Conservation (phyloP, 2,888 invertebrate genomes). For the Schizaphis graminum region DNA sequence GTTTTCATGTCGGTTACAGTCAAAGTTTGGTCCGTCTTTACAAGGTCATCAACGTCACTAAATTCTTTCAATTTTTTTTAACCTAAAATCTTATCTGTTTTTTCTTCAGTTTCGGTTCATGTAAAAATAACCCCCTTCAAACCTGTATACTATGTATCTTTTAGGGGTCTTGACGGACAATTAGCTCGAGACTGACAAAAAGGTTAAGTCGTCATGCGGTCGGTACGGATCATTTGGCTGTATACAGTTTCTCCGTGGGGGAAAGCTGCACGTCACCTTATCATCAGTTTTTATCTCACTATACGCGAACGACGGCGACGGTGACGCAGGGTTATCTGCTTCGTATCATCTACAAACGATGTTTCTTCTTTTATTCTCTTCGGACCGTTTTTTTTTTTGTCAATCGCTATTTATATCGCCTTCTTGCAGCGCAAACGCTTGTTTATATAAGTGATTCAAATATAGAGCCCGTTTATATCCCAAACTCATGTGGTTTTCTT, state of each 20-base stretch:
- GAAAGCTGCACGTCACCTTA: neutral
- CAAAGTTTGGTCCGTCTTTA: constrained; percentile 49
- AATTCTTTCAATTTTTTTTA: neutral
- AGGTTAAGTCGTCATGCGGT: constrained; percentile 62
- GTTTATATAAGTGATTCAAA: neutral
- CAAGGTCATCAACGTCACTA: constrained; percentile 22
- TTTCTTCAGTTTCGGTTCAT: constrained; percentile 5
- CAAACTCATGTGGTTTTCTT: neutral
- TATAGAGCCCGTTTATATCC: neutral
- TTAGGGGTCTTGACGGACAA: constrained; percentile 50
- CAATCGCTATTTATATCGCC: neutral
- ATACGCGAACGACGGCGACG: neutral
- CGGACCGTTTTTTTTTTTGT: neutral
- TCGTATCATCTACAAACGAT: constrained; percentile 23
- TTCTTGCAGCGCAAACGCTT: neutral
- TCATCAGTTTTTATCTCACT: constrained; percentile 45
- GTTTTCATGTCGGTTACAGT: constrained; percentile 13
- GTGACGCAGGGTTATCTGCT: constrained; percentile 34
- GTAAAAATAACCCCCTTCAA: constrained; percentile 36
- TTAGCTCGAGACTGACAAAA: constrained; percentile 57
- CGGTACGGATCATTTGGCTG: constrained; percentile 56
- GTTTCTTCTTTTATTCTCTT: neutral
- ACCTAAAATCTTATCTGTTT: constrained; percentile 13
- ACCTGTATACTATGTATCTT: neutral
- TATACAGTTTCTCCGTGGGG: neutral